Conservation (phyloP, 2,113 vertebrate genomes). For the Oreotragus oreotragus region DNA sequence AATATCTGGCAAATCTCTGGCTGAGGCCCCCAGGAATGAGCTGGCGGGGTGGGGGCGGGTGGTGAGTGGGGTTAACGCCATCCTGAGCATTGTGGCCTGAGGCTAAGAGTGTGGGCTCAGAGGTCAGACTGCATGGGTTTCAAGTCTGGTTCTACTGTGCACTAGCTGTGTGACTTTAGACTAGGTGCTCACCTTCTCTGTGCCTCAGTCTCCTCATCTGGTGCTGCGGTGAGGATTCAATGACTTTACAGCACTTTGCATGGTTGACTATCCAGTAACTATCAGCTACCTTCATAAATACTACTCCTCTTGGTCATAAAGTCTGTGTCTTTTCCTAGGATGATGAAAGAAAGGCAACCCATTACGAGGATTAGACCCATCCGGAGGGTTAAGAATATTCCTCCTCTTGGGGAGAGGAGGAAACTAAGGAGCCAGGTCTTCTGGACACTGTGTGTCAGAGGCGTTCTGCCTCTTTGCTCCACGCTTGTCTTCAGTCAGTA, state of each 20-base stretch:
- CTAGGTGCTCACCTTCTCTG: not conserved
- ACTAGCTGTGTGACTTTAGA: not conserved
- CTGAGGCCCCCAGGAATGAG: not conserved
- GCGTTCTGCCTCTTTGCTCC: not conserved
- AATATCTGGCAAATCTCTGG: not conserved
- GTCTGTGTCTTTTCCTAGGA: not conserved
- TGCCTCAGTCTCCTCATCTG: constrained; percentile 1
- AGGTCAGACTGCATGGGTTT: not conserved
- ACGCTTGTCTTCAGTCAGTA: no score
- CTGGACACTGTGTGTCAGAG: not conserved
- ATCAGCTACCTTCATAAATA: no score
- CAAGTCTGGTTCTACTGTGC: accelerated
- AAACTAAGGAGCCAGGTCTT: no score
- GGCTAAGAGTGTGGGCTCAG: accelerated
- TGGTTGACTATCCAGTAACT: no score
- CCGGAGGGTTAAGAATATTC: not conserved
- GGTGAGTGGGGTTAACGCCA: accelerated
- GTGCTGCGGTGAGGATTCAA: not conserved
- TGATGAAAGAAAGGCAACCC: not conserved
- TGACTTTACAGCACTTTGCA: not conserved
- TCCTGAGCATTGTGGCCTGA: accelerated
- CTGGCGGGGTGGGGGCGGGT: accelerated
- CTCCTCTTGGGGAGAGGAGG: not conserved
- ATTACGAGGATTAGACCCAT: not conserved
- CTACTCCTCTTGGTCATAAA: not conserved